Evolutionary conservation across 2,888 invertebrate genomes (phyloP).

Genomic region (Drosophila prolongata): DNA sequence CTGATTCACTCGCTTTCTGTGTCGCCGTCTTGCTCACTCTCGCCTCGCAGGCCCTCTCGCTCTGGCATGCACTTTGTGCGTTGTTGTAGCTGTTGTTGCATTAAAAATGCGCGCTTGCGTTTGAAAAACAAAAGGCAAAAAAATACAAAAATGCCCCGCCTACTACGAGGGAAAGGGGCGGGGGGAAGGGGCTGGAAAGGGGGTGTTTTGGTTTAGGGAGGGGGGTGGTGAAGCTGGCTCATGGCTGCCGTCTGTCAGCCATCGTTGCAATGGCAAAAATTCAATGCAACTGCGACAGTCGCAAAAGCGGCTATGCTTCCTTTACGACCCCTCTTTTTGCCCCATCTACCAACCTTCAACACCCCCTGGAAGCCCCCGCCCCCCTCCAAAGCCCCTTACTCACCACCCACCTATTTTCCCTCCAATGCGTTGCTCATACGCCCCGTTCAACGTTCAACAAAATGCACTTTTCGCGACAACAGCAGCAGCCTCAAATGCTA

Average conservation of each 20-base stretch:
- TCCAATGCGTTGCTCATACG: conserved; percentile 69
- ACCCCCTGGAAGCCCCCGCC: background rate
- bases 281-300: conserved; percentile 62
- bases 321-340: conserved; percentile 25
- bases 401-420: conserved; percentile 12
- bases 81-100: conserved; percentile 56
- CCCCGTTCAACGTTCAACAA: conserved; percentile 49
- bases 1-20: conserved; percentile 30
- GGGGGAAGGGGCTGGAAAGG: background rate
- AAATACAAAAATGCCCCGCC: conserved; percentile 83
- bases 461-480: conserved; percentile 71
- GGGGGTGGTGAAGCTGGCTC: conserved; percentile 4
- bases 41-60: conserved; percentile 9
- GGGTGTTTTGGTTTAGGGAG: conserved; percentile 2
- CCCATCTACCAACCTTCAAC: background rate
- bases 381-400: too few species aligned
- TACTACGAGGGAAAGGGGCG: conserved; percentile 40
- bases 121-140: conserved; percentile 78
- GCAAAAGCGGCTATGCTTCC: conserved; percentile 44
- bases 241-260: conserved; percentile 51
- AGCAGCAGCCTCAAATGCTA: conserved; percentile 57
- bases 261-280: conserved; percentile 56
- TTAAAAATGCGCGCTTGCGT: conserved; percentile 84
- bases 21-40: conserved; percentile 1
- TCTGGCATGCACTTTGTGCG: conserved; percentile 13